Percentiles rank a stretch among this genome's conserved stretches.
Evolutionary conservation across 2,113 vertebrate species (phyloP).

Genomic region (Tichodroma muraria): DNA sequence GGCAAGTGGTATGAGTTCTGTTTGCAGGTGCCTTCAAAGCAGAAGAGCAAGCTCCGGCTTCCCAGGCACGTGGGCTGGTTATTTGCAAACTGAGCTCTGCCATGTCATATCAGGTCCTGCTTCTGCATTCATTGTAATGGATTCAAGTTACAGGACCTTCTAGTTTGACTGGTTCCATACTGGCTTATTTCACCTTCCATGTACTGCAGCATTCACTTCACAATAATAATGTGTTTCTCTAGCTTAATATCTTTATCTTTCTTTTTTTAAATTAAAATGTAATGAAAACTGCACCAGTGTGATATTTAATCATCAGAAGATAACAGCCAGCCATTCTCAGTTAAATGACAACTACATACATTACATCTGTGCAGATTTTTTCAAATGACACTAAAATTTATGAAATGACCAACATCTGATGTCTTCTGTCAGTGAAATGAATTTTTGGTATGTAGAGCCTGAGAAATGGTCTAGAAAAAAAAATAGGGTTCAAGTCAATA

Average conservation of each 20-base stretch:
- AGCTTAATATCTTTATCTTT: not conserved
- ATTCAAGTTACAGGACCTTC: not conserved
- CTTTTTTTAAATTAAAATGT: not conserved
- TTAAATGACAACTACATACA: not conserved
- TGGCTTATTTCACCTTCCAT: not conserved
- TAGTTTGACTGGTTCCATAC: not conserved
- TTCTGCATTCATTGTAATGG: not conserved
- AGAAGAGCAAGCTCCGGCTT: not conserved
- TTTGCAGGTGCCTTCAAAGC: not conserved
- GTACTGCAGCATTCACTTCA: not conserved
- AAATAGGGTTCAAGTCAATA: not conserved
- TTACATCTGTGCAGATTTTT: not conserved
- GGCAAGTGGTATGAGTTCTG: rapidly evolving
- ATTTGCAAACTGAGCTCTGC: not conserved
- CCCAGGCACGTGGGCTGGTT: not conserved
- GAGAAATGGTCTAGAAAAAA: not conserved
- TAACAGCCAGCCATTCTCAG: not conserved
- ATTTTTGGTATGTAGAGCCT: not conserved
- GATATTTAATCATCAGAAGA: not conserved
- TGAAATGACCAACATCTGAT: not conserved
- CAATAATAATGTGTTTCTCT: not conserved
- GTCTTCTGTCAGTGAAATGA: not conserved
- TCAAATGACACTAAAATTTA: not conserved
- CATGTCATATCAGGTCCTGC: not conserved
- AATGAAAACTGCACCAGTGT: not conserved